Conservation (phyloP, 1,140 invertebrate species). For the Octopus sinensis region DNA sequence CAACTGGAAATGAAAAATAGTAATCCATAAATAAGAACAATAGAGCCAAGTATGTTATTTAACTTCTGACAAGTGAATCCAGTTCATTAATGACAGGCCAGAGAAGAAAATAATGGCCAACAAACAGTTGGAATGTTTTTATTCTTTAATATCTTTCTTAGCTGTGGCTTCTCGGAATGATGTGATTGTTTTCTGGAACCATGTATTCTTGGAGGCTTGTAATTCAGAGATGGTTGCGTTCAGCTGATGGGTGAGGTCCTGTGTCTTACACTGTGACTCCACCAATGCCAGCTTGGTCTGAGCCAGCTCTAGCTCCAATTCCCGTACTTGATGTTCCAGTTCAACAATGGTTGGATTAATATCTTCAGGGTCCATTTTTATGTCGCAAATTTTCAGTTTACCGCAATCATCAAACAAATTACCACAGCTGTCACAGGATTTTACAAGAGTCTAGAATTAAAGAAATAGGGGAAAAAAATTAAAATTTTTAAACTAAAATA, state of each 20-base stretch:
- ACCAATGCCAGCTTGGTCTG: conserved; percentile 95
- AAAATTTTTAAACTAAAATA: not conserved
- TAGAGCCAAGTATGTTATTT: not conserved
- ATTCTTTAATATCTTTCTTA: conserved; percentile 44
- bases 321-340: conserved; percentile 67
- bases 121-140: not conserved
- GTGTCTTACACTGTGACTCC: conserved; percentile 87
- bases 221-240: conserved; percentile 78
- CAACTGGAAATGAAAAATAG: not conserved
- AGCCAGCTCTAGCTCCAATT: conserved; percentile 91
- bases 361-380: conserved; percentile 35
- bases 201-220: conserved; percentile 73
- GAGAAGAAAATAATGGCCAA: conserved; percentile 3
- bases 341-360: conserved; percentile 42
- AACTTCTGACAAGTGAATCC: not conserved
- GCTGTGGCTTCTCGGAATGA: conserved; percentile 65
- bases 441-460: conserved; percentile 39
- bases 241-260: conserved; percentile 90
- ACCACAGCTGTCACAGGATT: conserved; percentile 48
- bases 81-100: not conserved
- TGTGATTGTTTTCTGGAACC: conserved; percentile 84
- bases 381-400: conserved; percentile 39
- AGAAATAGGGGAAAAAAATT: not conserved
- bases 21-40: no score
- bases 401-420: conserved; percentile 47